phyloP scores from a whole-genome alignment of 2,797 vertebrate species.

The Macropus fuliginosus region DNA sequence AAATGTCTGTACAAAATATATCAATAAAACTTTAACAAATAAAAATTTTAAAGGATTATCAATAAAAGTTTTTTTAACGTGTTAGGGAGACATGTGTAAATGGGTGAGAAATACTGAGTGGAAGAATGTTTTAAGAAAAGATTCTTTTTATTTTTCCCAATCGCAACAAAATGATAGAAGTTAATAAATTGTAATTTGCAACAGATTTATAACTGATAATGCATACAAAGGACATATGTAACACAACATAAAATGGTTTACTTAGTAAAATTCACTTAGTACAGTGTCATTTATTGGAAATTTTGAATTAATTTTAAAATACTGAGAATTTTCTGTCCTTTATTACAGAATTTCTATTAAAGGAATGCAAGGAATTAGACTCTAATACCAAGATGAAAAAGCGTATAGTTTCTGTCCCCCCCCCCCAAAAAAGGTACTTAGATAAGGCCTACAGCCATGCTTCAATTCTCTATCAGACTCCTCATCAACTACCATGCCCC shows the following conservation, averaged over 20 bases:
- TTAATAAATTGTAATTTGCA: background rate
- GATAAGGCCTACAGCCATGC: background rate
- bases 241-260: background rate
- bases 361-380: background rate
- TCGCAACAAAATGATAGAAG: background rate
- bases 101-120: background rate
- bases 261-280: background rate
- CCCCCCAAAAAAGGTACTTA: background rate
- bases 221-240: background rate
- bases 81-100: background rate
- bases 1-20: background rate
- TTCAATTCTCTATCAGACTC: background rate
- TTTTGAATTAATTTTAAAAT: background rate
- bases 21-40: background rate
- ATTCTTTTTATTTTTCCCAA: background rate
- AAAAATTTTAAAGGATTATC: background rate
- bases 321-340: background rate
- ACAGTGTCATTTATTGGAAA: background rate
- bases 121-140: background rate
- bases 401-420: background rate
- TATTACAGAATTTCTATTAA: background rate
- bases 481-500: background rate
- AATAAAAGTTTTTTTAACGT: background rate
- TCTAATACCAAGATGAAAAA: background rate
- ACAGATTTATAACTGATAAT: background rate